Base-by-base conservation (phyloP, 2,888 invertebrate genomes). In the Trissoscelio sp. region DNA sequence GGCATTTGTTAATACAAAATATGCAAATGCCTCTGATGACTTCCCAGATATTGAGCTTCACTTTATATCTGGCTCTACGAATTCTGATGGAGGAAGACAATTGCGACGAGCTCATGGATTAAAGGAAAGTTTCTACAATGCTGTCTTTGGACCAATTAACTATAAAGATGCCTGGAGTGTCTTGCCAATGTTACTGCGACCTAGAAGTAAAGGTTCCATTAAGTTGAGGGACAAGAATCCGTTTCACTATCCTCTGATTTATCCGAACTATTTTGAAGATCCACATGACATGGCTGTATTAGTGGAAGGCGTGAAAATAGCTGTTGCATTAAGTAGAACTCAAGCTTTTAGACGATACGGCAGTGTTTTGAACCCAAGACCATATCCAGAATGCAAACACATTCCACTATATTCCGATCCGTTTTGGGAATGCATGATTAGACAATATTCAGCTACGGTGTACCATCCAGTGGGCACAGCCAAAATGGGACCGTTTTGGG, bases 11-110 rank as follows among this genome's bases (percentile, higher is more conserved):
- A 95, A 95, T 28, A 97, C 97, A 0, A 97, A 97, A 91, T 97
- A 97, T 88, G 96, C 96, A 0, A 97, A 97, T 88, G 93, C 94
- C 64, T 94, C 95, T 0, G 96, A 97, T 66, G 97, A 97, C 89
- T 97, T 97, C 96, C 97, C 97, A 0, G 97, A 97, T 88, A 96
- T 97, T 81, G 96, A 97, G 88, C n/a, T 96, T 97, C 88, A 97
- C 97, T 96, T 92, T 97, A 92, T 96, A 96, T 0, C 96, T 96
- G 39, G 94, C 95, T 96, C 96, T 0, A 96, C 96, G 0, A 95
- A 94, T 58, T 96, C 96, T 0, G 97, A 97, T 87, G 97, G 96
- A 7, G 97, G 97, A 0, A 94, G 94, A 0, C 95, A 96, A 89
- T 94, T 96, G 0, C 96, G 96, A 87, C 93, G 92, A 42, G 97